phyloP scores from a whole-genome alignment of 1,140 invertebrate species.

The Sycobia sp. region DNA sequence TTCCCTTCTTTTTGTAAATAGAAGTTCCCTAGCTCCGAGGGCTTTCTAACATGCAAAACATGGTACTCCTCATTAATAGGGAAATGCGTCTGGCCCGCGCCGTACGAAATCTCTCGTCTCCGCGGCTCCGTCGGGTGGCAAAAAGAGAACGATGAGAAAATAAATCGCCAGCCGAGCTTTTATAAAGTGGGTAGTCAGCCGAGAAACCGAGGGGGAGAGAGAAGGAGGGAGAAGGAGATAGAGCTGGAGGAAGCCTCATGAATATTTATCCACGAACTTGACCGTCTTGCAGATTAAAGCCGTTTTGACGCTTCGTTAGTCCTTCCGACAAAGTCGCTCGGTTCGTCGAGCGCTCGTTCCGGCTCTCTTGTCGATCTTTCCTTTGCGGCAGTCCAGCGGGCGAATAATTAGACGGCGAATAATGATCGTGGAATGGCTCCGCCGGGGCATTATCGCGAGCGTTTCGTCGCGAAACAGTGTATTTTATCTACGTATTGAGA shows the following conservation, averaged over 20 bases:
- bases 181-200: constrained; percentile 7
- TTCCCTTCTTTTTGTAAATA: no score
- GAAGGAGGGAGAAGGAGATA: background rate
- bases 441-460: no score
- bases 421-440: no score
- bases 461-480: no score
- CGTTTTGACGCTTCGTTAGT: constrained; percentile 28
- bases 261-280: constrained; percentile 21
- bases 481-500: no score
- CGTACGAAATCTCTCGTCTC: no score
- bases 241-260: constrained; percentile 14
- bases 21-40: no score
- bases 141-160: no score
- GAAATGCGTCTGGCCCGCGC: background rate
- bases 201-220: no score
- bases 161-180: background rate
- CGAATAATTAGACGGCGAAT: background rate
- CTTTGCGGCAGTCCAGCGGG: no score
- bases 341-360: background rate
- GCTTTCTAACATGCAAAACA: no score
- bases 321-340: constrained; percentile 4
- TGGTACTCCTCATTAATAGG: background rate
- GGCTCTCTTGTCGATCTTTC: background rate
- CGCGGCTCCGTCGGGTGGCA: no score
- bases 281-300: constrained; percentile 24